phyloP scores from a whole-genome alignment of 1,140 invertebrate species.

The Meloidogyne exigua region DNA sequence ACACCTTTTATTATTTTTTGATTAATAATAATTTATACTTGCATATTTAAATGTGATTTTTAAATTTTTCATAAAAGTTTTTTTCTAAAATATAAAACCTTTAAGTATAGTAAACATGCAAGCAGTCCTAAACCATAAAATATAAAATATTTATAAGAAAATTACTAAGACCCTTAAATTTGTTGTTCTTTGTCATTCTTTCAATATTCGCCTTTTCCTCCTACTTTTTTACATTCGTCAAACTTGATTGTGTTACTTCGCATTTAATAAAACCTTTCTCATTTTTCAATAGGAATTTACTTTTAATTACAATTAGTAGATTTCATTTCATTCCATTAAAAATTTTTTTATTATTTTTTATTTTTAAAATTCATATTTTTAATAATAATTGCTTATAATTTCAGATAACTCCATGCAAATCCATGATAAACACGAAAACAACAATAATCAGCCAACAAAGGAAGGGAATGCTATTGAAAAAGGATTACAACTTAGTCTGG shows the following conservation, averaged over 20 bases:
- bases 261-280: neutral
- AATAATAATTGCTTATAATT: no score
- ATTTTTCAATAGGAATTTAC: neutral
- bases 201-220: neutral
- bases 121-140: no score
- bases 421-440: neutral
- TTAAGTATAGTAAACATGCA: no score
- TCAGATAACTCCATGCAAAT: neutral
- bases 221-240: neutral
- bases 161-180: neutral
- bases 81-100: no score
- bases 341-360: neutral
- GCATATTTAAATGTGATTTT: no score
- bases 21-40: no score
- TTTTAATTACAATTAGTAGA: neutral
- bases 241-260: neutral
- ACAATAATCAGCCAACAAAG: neutral
- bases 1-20: no score
- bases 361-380: neutral
- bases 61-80: no score
- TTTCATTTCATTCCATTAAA: neutral
- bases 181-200: neutral
- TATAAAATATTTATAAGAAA: neutral
- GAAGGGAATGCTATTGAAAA: neutral
- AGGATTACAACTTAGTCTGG: conserved; percentile 4